Evolutionary conservation across 2,888 invertebrate genomes (phyloP).

Genomic region (Andricus quercusramuli): DNA sequence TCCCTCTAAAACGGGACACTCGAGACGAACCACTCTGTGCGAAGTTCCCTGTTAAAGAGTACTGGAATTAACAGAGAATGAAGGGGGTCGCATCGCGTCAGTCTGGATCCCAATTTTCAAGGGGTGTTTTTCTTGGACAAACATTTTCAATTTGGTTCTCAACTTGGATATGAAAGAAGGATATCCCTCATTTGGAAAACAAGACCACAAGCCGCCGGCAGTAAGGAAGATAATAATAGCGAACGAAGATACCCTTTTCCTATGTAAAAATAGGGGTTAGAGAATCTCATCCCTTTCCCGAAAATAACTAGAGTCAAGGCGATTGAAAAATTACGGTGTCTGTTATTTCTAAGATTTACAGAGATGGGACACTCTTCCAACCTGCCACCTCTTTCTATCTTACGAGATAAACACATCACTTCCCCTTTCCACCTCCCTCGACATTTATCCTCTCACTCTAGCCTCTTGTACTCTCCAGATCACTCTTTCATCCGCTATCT

Average conservation of each 20-base stretch:
- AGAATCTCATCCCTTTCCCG: background rate
- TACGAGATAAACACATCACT: too few species aligned
- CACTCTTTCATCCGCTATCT: too few species aligned
- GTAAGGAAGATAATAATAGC: constrained; percentile 71
- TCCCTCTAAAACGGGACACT: constrained; percentile 10
- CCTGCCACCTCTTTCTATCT: too few species aligned
- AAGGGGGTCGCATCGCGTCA: constrained; percentile 27
- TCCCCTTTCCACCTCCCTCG: too few species aligned
- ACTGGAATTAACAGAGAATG: constrained; percentile 35
- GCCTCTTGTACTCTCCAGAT: too few species aligned
- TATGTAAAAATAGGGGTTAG: constrained; percentile 2
- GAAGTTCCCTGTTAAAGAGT: constrained; percentile 17
- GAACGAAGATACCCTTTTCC: constrained; percentile 63
- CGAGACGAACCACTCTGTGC: constrained; percentile 29
- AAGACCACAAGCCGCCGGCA: constrained; percentile 58
- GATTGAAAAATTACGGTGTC: too few species aligned
- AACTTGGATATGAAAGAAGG: constrained; percentile 50
- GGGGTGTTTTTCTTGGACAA: constrained; percentile 44
- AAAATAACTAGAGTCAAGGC: background rate
- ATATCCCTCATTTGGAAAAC: constrained; percentile 53
- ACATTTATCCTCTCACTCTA: too few species aligned
- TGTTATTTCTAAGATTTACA: too few species aligned
- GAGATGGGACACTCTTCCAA: too few species aligned
- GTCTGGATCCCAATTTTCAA: constrained; percentile 31
- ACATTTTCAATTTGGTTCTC: constrained; percentile 45